A percentile compares a stretch with the other conserved stretches of the same genome.
These are phyloP conservation scores for Drosophila rhopaloa DNA, from an alignment of 1,140 invertebrate genomes.

Conservation along the genomic window DNA sequence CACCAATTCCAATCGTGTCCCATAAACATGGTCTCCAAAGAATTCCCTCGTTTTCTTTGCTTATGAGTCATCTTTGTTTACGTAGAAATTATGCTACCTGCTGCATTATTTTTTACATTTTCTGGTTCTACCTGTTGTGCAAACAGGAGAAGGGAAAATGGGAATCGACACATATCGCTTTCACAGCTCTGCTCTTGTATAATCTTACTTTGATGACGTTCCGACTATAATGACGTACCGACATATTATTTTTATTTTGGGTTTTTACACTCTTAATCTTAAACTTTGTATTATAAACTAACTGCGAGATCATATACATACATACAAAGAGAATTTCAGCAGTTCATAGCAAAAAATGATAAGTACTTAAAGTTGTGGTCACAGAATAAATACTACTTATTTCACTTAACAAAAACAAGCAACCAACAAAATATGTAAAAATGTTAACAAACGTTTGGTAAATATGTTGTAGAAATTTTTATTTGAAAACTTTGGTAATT, in stretches of 20 bases:
- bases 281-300: not conserved
- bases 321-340: too few relatives aligned
- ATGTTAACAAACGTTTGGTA: too few relatives aligned
- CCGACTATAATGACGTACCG: not conserved
- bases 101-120: constrained; percentile 51
- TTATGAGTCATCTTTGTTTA: constrained; percentile 73
- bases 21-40: constrained; percentile 55
- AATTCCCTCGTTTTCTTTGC: constrained; percentile 31
- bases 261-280: not conserved
- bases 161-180: constrained; percentile 2
- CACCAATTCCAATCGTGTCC: constrained; percentile 42
- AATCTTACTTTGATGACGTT: constrained; percentile 6
- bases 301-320: not conserved
- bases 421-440: too few relatives aligned
- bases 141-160: not conserved
- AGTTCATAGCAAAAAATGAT: too few relatives aligned
- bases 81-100: constrained; percentile 80
- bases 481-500: too few relatives aligned
- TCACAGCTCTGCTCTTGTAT: constrained; percentile 11
- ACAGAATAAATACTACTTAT: too few relatives aligned
- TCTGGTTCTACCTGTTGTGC: constrained; percentile 51
- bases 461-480: too few relatives aligned
- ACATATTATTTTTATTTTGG: constrained; percentile 4
- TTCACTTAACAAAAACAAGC: too few relatives aligned
- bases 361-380: too few relatives aligned